Base-by-base conservation (phyloP, 2,888 invertebrate genomes). In the Xylota sylvarum region DNA sequence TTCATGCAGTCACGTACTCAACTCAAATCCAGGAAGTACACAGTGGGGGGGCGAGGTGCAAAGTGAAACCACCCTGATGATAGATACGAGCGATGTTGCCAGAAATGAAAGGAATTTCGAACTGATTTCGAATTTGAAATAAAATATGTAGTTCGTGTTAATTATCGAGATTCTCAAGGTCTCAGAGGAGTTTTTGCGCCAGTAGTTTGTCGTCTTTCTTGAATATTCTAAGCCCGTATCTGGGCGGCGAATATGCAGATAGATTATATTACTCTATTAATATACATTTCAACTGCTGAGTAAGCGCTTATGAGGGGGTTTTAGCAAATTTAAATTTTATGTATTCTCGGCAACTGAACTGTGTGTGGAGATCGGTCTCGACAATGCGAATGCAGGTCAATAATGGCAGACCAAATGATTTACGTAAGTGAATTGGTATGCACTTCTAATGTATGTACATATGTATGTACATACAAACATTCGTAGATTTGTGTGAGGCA, bases 1-100 rank as follows among this genome's bases (percentile, higher is more conserved):
- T 10, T 7, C 46, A 50, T 40, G 30, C 32, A 62, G 81, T 81
- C 81, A 81, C 81, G 81, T 81, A 81, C 62, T 74, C 81, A 56
- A 14, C 19, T 37, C 10, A 30, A 27, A 23, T 64, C 27, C 30
- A 27, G 67, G n/a, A 12, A 48, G 12, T 17, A 65, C 12, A 3
- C 32, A n/a, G 2, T 2, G 5, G 14, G 35, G 48, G 35, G 46
- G 6, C 19, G 56, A 58, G 40, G 43, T 52, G 37, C 67, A 6
- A 67, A 17, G 58, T 27, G 50, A 43, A 60, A 35, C 30, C 23
- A 70, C 78, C 69, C 77, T 37, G 60, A 52, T 58, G 27, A 67
- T 1, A 40, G 76, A 76, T 65, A 10, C 10, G 27, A 27, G 0
- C 19, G 72, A 46, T 46, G 48, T 72, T 60, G 72, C 72, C 58